A percentile compares a stretch with the other conserved stretches of the same genome.
Evolutionary conservation across 2,797 vertebrate species (phyloP).

Genomic region (Phoebastria nigripes): DNA sequence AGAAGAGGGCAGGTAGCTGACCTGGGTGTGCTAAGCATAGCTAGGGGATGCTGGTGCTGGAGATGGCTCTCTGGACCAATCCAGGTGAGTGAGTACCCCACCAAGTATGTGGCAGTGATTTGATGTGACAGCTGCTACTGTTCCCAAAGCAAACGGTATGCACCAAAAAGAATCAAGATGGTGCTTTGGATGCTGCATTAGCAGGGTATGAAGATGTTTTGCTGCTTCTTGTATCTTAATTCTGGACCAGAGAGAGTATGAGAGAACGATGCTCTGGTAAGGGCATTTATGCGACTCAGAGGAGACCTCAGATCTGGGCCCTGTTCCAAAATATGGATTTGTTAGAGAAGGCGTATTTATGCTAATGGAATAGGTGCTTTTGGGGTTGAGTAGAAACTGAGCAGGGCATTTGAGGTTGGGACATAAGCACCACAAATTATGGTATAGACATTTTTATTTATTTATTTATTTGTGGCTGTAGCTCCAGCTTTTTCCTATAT

Average conservation of each 20-base stretch:
- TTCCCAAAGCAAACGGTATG: not conserved
- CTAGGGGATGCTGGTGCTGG: not conserved
- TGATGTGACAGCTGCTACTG: not conserved
- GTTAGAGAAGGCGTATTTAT: not conserved
- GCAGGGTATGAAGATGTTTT: not conserved
- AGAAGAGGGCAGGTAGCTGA: not conserved
- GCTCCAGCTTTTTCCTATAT: not conserved
- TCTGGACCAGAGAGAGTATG: not conserved
- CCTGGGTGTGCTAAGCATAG: not conserved
- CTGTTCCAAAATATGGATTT: conserved; percentile 11
- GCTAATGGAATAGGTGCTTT: conserved; percentile 15
- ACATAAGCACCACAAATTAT: not conserved
- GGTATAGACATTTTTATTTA: not conserved
- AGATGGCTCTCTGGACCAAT: not conserved
- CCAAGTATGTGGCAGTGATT: not conserved
- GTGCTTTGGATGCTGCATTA: not conserved
- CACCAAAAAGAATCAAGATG: not conserved
- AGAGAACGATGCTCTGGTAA: not conserved
- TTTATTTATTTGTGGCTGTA: not conserved
- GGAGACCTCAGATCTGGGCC: conserved; percentile 28
- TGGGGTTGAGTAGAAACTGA: conserved; percentile 2
- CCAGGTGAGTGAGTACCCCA: not conserved
- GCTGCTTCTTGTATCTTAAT: not conserved
- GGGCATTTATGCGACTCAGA: not conserved
- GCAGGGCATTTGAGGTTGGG: not conserved